Base-by-base conservation (phyloP, 2,888 invertebrate genomes). In the Helobdella robusta region DNA sequence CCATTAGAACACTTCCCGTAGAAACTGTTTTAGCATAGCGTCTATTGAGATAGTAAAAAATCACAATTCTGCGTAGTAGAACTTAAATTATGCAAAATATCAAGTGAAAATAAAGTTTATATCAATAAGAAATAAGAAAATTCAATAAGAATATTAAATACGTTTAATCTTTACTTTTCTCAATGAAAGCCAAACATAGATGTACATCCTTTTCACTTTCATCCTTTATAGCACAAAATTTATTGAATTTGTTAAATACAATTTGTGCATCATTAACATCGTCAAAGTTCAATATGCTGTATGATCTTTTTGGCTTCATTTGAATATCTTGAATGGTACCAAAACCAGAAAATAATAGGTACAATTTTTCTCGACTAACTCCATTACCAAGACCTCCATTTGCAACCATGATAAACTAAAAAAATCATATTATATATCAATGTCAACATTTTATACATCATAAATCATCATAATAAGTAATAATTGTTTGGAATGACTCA, bases 321-420 rank as follows among this genome's bases (percentile, higher is more conserved):
- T 86, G 77, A 44, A 89, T 83, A 59, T 84, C 83, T 25, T 84
- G 82, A 1, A 87, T 75, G 28, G 74, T 67, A 0, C 86, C 84
- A 76, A 82, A 81, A 65, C 81, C 74, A 3, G 79, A 74, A 63
- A 85, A 83, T 4, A 84, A 76, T 50, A 82, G 75, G 4, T 85
- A 75, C 11, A 92, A 74, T 58, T 80, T 76, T 73, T 86, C 85
- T 75, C 87, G 85, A 4, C 84, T 82, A 28, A 90, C 81, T 4
- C 89, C 89, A 71, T 88, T 89, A 1, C 87, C 87, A 67, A 91
- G 83, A 0, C 93, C 93, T 32, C 86, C 88, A 81, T 93, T 93
- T 73, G 89, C 88, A n/a, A 93, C 80, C 52, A 86, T 84, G 56
- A 90, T 73, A 75, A 84, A 83, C 89, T 89, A 77, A 68, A 83